phyloP scores from a whole-genome alignment of 2,888 invertebrate species.

The Anticlea derivata region DNA sequence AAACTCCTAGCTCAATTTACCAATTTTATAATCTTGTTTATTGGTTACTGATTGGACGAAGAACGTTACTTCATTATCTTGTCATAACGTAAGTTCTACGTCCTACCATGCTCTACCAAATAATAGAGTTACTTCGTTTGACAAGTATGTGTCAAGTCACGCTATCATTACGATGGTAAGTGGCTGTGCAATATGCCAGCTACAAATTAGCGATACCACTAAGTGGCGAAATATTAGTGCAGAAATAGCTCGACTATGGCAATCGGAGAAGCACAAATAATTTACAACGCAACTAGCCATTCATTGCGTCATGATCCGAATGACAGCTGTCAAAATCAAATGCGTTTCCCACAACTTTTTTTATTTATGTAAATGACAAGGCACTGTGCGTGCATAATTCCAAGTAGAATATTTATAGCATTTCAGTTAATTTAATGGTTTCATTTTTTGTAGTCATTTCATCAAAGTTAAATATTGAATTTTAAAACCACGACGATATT shows the following conservation, averaged over 20 bases:
- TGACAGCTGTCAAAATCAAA: conserved; percentile 27
- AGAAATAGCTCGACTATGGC: conserved; percentile 34
- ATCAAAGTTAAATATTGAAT: conserved; percentile 11
- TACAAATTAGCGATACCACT: conserved; percentile 20
- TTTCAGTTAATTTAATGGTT: conserved; percentile 3
- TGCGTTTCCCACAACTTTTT: conserved; percentile 17
- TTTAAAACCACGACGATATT: too few relatives aligned
- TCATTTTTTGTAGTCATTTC: conserved; percentile 2
- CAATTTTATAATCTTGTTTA: conserved; percentile 2
- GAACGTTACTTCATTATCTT: conserved; percentile 16
- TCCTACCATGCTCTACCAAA: too few relatives aligned
- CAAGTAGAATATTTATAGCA: conserved; percentile 8
- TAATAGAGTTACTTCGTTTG: conserved; percentile 16
- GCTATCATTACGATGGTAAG: conserved; percentile 20
- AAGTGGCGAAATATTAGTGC: conserved; percentile 29
- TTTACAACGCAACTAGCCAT: conserved; percentile 24
- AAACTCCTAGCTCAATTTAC: conserved; percentile 1
- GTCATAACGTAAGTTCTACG: conserved; percentile 17
- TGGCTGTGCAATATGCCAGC: conserved; percentile 19
- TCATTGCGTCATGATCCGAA: conserved; percentile 28
- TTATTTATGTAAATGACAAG: conserved; percentile 16
- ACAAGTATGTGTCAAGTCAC: conserved; percentile 20
- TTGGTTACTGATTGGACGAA: neutral
- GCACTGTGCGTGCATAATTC: conserved; percentile 11
- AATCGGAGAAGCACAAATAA: conserved; percentile 34